Conservation (phyloP, 1,140 invertebrate genomes). For the Papilio aristodemus region DNA sequence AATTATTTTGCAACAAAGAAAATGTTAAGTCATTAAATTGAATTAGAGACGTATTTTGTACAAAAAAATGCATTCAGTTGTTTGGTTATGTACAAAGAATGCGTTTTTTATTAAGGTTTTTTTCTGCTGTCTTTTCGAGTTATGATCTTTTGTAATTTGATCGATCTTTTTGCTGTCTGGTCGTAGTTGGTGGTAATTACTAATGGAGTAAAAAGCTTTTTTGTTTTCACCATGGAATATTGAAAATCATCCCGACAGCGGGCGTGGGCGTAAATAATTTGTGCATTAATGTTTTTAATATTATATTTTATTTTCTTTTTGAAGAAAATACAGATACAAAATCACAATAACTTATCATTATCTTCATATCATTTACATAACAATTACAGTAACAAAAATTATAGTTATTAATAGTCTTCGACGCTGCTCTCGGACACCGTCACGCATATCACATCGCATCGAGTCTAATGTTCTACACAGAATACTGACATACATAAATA, state of each 20-base stretch:
- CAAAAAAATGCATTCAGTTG: not conserved
- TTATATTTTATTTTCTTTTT: conserved; percentile 54
- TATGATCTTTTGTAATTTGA: not conserved
- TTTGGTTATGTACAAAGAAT: not conserved
- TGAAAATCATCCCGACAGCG: too few relatives aligned
- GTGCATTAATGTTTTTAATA: conserved; percentile 47
- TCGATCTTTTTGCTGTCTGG: not conserved
- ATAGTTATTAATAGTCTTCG: conserved; percentile 46
- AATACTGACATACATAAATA: conserved; percentile 78
- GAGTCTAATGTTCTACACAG: conserved; percentile 52
- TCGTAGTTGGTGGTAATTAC: not conserved
- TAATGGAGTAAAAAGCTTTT: too few relatives aligned
- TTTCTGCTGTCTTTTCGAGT: not conserved
- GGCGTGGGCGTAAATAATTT: not conserved
- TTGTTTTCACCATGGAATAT: too few relatives aligned
- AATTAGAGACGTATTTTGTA: not conserved
- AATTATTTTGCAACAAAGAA: not conserved
- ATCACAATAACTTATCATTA: conserved; percentile 67
- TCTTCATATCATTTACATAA: conserved; percentile 55
- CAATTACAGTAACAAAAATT: conserved; percentile 58
- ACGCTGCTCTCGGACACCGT: conserved; percentile 56
- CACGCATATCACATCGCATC: conserved; percentile 59
- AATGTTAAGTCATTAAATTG: not conserved
- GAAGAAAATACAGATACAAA: conserved; percentile 56
- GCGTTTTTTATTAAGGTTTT: not conserved